Percentiles rank a stretch among this genome's conserved stretches.
Evolutionary conservation across 23 tunicate genomes (phyloP).

Genomic region (Oikopleura dioica): DNA sequence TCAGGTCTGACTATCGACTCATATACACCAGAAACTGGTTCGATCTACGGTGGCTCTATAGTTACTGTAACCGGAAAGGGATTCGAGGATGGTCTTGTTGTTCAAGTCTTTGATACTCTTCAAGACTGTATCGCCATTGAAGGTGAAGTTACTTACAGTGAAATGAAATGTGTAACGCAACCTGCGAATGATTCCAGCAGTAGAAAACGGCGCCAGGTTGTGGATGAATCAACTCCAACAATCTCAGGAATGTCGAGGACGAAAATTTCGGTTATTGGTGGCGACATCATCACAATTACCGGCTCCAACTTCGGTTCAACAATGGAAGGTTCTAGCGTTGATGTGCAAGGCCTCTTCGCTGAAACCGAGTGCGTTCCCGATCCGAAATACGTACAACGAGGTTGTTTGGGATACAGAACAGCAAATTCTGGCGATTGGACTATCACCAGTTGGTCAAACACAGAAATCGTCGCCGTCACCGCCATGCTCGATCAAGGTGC

Average conservation of each 20-base stretch:
- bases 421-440: background rate
- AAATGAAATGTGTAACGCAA: background rate
- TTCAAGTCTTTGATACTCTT: background rate
- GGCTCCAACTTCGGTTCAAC: background rate
- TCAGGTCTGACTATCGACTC: background rate
- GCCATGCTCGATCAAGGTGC: background rate
- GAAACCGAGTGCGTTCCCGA: background rate
- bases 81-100: background rate
- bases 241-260: background rate
- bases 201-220: background rate
- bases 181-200: background rate
- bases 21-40: background rate
- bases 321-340: background rate
- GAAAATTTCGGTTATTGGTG: background rate
- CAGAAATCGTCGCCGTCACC: background rate
- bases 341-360: background rate
- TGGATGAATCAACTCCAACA: background rate
- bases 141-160: background rate
- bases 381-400: background rate
- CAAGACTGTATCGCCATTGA: background rate
- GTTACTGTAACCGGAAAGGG: background rate
- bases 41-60: background rate
- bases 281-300: background rate
- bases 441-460: background rate
- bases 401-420: background rate